Conservation (phyloP, 1,140 invertebrate genomes). For the Muscidifurax raptorellus region DNA sequence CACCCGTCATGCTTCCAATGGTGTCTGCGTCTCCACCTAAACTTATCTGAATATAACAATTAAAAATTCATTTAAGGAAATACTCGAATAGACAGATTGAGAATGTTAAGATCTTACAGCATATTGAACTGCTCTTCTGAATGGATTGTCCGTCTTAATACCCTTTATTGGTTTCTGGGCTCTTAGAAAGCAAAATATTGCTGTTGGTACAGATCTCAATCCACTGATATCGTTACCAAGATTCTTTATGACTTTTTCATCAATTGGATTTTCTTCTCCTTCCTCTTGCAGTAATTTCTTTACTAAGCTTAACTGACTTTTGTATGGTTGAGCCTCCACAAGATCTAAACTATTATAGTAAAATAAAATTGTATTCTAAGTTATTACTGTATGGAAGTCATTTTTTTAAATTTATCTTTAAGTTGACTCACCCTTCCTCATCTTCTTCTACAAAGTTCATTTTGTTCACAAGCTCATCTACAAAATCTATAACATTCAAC, state of each 20-base stretch:
- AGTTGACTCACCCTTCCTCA: slow-evolving; percentile 68
- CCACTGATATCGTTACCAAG: slow-evolving; percentile 82
- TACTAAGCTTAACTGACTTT: slow-evolving; percentile 74
- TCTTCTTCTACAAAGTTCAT: slow-evolving; percentile 79
- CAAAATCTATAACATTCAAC: slow-evolving; percentile 75
- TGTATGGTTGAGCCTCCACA: slow-evolving; percentile 70
- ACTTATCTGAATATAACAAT: slow-evolving; percentile 78
- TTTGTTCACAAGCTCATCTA: slow-evolving; percentile 77
- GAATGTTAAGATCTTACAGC: slow-evolving; percentile 62
- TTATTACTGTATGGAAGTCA: not conserved
- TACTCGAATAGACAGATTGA: slow-evolving; percentile 9
- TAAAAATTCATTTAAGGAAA: slow-evolving; percentile 6
- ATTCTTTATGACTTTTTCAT: slow-evolving; percentile 76
- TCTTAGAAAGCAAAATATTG: slow-evolving; percentile 84
- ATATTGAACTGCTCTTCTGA: slow-evolving; percentile 80
- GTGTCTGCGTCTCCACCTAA: slow-evolving; percentile 89
- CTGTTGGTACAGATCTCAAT: slow-evolving; percentile 84
- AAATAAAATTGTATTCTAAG: slow-evolving; percentile 27
- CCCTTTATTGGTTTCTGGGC: slow-evolving; percentile 77
- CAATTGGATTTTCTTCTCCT: slow-evolving; percentile 62
- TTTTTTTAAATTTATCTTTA: not conserved
- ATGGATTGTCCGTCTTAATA: slow-evolving; percentile 77
- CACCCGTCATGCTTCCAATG: slow-evolving; percentile 87
- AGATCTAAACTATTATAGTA: slow-evolving; percentile 64
- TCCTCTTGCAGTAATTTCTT: slow-evolving; percentile 72